These are phyloP conservation scores for Sinodicranocentrus sp. DNA, from an alignment of 2,888 invertebrate species.

Conservation along the genomic window DNA sequence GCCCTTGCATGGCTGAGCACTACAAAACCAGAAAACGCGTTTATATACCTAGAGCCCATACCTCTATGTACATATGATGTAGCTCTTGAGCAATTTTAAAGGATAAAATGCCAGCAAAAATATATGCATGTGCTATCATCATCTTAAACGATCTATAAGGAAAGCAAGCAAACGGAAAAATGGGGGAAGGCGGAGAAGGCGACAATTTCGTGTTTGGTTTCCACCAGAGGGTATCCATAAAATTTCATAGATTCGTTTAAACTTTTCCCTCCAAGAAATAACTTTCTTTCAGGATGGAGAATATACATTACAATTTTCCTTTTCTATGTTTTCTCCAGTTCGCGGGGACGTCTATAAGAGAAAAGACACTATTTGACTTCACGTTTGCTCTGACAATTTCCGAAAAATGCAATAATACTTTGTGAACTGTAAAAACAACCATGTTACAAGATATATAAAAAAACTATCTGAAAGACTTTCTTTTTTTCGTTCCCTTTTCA, in stretches of 20 bases:
- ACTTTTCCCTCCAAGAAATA: constrained; percentile 28
- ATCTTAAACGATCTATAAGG: constrained; percentile 14
- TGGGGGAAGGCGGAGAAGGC: constrained; percentile 48
- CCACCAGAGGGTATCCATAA: constrained; percentile 61
- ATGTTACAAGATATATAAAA: constrained; percentile 5
- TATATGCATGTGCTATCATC: not conserved
- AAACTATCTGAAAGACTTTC: not conserved
- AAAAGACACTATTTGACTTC: too few species aligned
- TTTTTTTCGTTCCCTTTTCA: too few species aligned
- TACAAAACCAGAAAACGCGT: not conserved
- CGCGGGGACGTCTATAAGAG: too few species aligned
- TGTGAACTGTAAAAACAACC: constrained; percentile 54
- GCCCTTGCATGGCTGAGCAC: constrained; percentile 45
- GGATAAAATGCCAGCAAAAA: too few species aligned
- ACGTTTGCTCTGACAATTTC: constrained; percentile 35
- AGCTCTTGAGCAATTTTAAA: too few species aligned
- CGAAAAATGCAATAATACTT: constrained; percentile 22
- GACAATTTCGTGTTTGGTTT: constrained; percentile 63
- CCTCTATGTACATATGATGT: too few species aligned
- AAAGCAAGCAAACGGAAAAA: constrained; percentile 20
- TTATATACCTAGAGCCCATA: not conserved
- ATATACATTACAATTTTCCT: constrained; percentile 13
- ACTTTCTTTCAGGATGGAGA: constrained; percentile 18
- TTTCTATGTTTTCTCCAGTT: too few species aligned
- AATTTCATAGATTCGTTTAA: constrained; percentile 65